Evolutionary conservation across 2,888 invertebrate genomes (phyloP).

Genomic region (Ochropleura plecta): DNA sequence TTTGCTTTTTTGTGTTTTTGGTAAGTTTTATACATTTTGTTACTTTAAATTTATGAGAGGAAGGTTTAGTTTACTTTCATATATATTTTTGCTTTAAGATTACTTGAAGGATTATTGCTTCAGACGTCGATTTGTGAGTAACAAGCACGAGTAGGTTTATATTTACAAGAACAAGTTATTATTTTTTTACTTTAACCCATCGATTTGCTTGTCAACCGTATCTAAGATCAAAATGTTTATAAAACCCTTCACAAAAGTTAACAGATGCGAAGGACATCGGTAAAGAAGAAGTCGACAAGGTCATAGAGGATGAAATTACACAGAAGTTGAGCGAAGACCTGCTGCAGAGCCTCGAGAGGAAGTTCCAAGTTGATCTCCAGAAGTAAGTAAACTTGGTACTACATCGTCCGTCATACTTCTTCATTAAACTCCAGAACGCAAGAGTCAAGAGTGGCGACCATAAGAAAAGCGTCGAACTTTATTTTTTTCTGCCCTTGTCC

Average conservation of each 20-base stretch:
- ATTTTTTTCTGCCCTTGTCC: too few species aligned
- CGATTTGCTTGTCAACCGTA: neutral
- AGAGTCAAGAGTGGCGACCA: neutral
- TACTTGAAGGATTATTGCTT: neutral
- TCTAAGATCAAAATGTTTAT: neutral
- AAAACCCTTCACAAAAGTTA: conserved; percentile 55
- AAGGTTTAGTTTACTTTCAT: neutral
- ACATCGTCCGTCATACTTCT: neutral
- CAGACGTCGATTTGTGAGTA: too few species aligned
- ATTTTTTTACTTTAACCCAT: neutral
- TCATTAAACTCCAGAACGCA: neutral
- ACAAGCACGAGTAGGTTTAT: too few species aligned
- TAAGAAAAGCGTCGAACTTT: neutral
- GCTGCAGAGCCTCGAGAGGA: conserved; percentile 85
- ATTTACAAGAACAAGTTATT: neutral
- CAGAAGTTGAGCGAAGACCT: conserved; percentile 81
- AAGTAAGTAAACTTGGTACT: conserved; percentile 72
- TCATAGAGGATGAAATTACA: conserved; percentile 87
- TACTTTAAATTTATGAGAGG: too few species aligned
- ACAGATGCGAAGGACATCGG: conserved; percentile 68
- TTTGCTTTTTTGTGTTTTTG: conserved; percentile 67
- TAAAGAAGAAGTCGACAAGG: conserved; percentile 82
- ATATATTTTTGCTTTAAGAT: neutral
- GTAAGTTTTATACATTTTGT: conserved; percentile 68
- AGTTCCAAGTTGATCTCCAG: conserved; percentile 85